Percentiles rank a stretch among this genome's conserved stretches.
Conservation (phyloP, 1,140 invertebrate species). For the Camponotus pennsylvanicus region DNA sequence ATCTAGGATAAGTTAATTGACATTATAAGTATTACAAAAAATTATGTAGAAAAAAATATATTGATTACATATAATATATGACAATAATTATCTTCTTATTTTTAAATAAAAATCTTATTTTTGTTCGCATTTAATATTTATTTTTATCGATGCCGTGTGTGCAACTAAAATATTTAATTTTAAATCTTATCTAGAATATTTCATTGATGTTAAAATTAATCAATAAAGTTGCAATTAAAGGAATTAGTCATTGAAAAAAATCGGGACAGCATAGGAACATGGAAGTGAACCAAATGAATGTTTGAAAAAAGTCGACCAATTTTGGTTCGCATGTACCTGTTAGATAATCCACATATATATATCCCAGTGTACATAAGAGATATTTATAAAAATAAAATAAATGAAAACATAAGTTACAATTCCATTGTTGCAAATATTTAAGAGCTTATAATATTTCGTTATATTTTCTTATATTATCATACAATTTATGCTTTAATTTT, state of each 20-base stretch:
- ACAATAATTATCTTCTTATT: background rate
- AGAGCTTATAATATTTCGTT: constrained; percentile 21
- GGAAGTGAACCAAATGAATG: constrained; percentile 50
- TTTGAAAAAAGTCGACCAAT: constrained; percentile 38
- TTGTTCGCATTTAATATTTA: background rate
- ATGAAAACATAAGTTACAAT: background rate
- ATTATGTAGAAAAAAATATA: too few relatives aligned
- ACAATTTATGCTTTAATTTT: constrained; percentile 6
- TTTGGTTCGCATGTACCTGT: constrained; percentile 42
- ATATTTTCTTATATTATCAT: background rate
- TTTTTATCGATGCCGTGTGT: background rate
- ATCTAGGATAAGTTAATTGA: background rate
- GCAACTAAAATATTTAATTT: constrained; percentile 23
- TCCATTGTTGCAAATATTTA: constrained; percentile 23
- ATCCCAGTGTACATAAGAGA: constrained; percentile 30
- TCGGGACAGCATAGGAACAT: background rate
- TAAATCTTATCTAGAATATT: constrained; percentile 1
- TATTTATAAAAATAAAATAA: constrained; percentile 23
- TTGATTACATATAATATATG: too few relatives aligned
- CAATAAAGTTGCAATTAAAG: constrained; percentile 12
- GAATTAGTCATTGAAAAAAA: constrained; percentile 23
- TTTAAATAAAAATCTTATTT: constrained; percentile 5
- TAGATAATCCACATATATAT: constrained; percentile 15
- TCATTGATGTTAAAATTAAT: background rate
- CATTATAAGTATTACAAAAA: background rate